Conservation (phyloP, 2,113 vertebrate species). For the Ornithorhynchus anatinus region DNA sequence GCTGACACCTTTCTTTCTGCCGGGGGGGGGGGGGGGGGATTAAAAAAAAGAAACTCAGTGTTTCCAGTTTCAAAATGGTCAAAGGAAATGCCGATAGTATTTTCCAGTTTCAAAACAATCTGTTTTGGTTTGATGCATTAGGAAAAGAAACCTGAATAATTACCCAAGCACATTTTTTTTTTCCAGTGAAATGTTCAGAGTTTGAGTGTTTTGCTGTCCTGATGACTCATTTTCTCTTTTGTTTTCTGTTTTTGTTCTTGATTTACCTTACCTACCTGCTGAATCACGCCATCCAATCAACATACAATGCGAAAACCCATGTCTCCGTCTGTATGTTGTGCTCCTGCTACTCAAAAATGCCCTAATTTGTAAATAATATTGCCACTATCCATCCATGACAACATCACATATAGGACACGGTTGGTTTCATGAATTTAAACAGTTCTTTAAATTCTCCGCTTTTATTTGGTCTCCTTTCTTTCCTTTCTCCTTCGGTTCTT, state of each 20-base stretch:
- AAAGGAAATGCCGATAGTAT: constrained; percentile 73
- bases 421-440: constrained; percentile 77
- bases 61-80: constrained; percentile 69
- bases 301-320: constrained; percentile 79
- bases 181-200: constrained; percentile 58
- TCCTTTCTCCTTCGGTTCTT: constrained; percentile 32
- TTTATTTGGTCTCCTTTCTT: constrained; percentile 47
- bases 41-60: constrained; percentile 56
- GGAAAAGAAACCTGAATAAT: constrained; percentile 26
- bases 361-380: constrained; percentile 68
- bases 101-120: constrained; percentile 37
- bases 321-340: constrained; percentile 79
- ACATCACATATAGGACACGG: constrained; percentile 84
- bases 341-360: constrained; percentile 69
- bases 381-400: constrained; percentile 79
- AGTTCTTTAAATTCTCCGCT: constrained; percentile 58
- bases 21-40: no score
- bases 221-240: constrained; percentile 81
- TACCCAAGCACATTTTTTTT: constrained; percentile 33
- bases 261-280: constrained; percentile 75
- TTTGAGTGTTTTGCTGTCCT: constrained; percentile 70
- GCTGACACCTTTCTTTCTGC: constrained; percentile 71
- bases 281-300: constrained; percentile 83
- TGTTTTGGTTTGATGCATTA: constrained; percentile 47
- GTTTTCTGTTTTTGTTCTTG: constrained; percentile 76